Evolutionary conservation across 1,140 invertebrate species (phyloP), one percentile per base, ranked within the genome.

Genomic region (Alviniconcha marisindica): DNA sequence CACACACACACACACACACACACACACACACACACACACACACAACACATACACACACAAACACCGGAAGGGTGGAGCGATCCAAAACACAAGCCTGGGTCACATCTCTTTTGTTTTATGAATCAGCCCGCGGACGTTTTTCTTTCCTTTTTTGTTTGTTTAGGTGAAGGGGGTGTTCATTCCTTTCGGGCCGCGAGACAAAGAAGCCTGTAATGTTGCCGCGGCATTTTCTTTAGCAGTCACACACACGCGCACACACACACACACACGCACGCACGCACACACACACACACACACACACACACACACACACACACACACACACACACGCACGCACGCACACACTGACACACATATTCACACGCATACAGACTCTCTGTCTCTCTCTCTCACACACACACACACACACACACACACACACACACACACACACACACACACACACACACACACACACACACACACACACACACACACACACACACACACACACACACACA

Each of bases 381-480:
- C 71, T 21, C 18, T 28, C 40, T 10, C 12, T 7, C 18, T 15
- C 15, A 18, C 71, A 73, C 71, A 18, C 71, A 73, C 33, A 31
- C 71, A 42, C 38, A 18, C 36, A 60, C 28, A 4, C 56, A 60
- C 15, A 21, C 12, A 36, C 1, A 3, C 21, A 38, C 33, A 14
- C 40, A 38, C 71, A 69, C n/a, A 14, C 33, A 69, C 66, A 36
- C 14, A 31, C 1, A 69, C 66, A 69, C n/a, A 69, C 33, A n/a
- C n/a, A 69, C 66, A 36, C 33, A n/a, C 66, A 69, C 66, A 31
- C 24, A 69, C 63, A n/a, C 63, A 28, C 24, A 69, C 63, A 69
- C 33, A 69, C 24, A 28, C 63, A 69, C 24, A 69, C 24, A 69
- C 63, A 69, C 63, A 69, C 24, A 33, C 33, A 69, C 24, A 69